Evolutionary conservation across 2,797 vertebrate species (phyloP), one percentile per base, ranked within the genome.

Genomic region (Cuculus canorus): DNA sequence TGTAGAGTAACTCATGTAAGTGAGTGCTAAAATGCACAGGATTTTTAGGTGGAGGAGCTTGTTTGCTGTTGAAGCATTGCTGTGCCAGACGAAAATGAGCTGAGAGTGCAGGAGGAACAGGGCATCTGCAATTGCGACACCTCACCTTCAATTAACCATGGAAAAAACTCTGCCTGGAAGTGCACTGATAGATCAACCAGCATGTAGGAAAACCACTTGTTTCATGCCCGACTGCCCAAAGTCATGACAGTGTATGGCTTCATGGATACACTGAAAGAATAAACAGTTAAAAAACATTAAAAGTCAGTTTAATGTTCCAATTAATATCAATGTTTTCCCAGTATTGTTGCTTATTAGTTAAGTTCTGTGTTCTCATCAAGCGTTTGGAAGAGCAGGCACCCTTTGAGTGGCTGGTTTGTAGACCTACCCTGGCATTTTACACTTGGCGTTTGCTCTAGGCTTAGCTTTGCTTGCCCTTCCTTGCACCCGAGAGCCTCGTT

Each of bases 401-500:
- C 27, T 50, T 57, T 54, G 48, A 23, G n/a, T 41, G 35, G 8
- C 56, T 79, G 19, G 11, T 82, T 56, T 33, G 13, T 41, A 52
- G 56, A 54, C 27, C 33, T 69, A 4, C 13, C 11, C 37, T 65
- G 77, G 45, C 25, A 22, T 71, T 69, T 70, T 57, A 22, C 13
- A 33, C 32, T 48, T 78, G 69, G 28, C 15, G 23, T 61, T 92
- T 84, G 21, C 14, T 68, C 14, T 60, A 78, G 80, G n/a, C 45
- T 87, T 82, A 66, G 25, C 23, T 81, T 70, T 69, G 28, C 59
- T 72, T 69, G 28, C 39, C 17, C 13, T 48, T 77, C 17, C 35
- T 56, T 63, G n/a, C 25, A 56, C 21, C 6, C 0, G 2, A 59
- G 41, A 43, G 50, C 80, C 22, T 43, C 1, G 5, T 1, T 3